Evolutionary conservation across 2,113 vertebrate species (phyloP).

Genomic region (Tyto alba): DNA sequence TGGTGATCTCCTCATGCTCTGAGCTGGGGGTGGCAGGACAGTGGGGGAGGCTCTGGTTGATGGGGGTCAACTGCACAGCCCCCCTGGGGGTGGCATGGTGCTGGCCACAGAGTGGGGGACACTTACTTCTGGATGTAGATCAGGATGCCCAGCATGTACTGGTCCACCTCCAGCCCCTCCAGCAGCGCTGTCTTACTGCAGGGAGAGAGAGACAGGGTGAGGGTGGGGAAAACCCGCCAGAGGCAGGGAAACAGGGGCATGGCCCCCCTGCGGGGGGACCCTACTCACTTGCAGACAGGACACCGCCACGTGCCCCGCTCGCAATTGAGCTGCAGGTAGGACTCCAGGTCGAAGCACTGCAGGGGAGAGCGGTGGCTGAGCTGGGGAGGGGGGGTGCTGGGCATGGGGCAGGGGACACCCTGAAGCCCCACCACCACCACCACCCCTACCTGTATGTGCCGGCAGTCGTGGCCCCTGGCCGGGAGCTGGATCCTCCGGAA

Average conservation of each 20-base stretch:
- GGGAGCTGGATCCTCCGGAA: constrained; percentile 96
- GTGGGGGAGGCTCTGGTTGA: accelerated
- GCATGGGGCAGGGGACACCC: accelerated
- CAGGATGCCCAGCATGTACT: constrained; percentile 95
- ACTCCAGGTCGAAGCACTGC: constrained; percentile 90
- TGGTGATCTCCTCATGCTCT: constrained; percentile 95
- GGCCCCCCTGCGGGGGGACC: accelerated
- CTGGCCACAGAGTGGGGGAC: neutral
- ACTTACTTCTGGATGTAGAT: constrained; percentile 95
- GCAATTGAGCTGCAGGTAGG: constrained; percentile 81
- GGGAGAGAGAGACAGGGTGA: neutral
- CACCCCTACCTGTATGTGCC: constrained; percentile 87
- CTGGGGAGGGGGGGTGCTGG: no score
- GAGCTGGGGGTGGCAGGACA: constrained; percentile 67
- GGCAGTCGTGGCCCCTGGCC: constrained; percentile 90
- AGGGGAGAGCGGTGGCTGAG: no score
- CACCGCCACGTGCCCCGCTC: constrained; percentile 85
- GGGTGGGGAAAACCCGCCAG: neutral
- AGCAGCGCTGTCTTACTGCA: constrained; percentile 90
- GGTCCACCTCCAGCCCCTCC: constrained; percentile 94
- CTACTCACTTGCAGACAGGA: constrained; percentile 77
- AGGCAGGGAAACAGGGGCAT: neutral
- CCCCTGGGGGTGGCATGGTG: neutral
- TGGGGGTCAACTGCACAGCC: accelerated
- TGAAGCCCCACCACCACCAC: neutral